A percentile compares a stretch with the other conserved stretches of the same genome.
These are phyloP conservation scores for Penaeus chinensis DNA, from an alignment of 1,140 invertebrate species.

Conservation along the genomic window DNA sequence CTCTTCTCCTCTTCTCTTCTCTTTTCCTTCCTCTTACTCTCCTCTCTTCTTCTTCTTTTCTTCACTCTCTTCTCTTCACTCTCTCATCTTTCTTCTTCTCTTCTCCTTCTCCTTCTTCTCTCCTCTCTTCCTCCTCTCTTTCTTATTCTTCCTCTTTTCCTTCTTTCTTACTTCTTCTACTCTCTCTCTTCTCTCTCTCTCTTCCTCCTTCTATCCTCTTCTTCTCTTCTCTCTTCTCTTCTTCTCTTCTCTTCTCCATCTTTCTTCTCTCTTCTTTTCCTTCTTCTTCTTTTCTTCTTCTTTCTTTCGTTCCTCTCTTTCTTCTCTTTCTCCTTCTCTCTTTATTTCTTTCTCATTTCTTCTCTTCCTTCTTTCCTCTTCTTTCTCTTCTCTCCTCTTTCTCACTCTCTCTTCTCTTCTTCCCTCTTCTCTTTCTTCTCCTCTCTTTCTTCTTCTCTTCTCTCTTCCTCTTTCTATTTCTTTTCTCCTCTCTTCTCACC, in stretches of 20 bases:
- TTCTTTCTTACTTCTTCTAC: too few species aligned
- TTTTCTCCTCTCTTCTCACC: background rate
- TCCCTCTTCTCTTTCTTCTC: background rate
- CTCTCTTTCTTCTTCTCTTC: background rate
- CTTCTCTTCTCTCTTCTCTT: too few species aligned
- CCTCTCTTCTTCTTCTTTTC: too few species aligned
- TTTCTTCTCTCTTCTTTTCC: background rate
- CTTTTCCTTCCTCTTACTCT: background rate
- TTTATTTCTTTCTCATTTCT: background rate
- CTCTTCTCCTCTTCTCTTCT: background rate
- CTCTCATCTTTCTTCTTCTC: too few species aligned
- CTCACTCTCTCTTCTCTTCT: background rate
- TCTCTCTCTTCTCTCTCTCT: too few species aligned
- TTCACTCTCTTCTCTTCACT: too few species aligned
- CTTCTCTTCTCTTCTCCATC: background rate
- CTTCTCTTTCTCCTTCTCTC: background rate
- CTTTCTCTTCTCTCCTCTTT: too few species aligned
- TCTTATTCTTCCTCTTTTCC: too few species aligned
- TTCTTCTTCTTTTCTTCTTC: background rate
- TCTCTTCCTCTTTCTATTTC: background rate
- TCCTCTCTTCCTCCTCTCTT: too few species aligned
- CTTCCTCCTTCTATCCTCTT: too few species aligned
- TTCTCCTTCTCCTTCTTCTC: too few species aligned
- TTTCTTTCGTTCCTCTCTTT: background rate
- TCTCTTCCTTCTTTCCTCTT: too few species aligned